Evolutionary conservation across 2,888 invertebrate species (phyloP), one percentile per base, ranked within the genome.

Genomic region (Heliconius ismenius): DNA sequence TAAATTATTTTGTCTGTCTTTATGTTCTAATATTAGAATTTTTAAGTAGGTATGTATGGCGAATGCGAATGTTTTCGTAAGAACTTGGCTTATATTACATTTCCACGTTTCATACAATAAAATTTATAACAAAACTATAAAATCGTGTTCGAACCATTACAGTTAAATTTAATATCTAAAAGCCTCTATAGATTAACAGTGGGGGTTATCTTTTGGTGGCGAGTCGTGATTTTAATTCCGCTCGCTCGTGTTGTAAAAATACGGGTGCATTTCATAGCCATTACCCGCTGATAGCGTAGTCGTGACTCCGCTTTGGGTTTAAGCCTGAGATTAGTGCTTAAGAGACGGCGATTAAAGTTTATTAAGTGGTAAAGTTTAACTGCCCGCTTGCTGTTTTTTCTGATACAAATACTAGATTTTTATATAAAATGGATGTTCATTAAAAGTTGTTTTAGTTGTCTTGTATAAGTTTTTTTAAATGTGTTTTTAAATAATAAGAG

Each of bases 221-320:
- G 67, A 81, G 78, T 82, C 81, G 82, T 82, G 81, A 81, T 82
- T 80, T 82, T 78, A 82, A 87, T 86, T 83, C 83, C 75, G 79
- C 73, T 39, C 75, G 77, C 77, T 77, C 77, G 76, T 80, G 79
- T 79, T 80, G 81, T 82, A 84, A 84, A 86, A 87, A 85, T 84
- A 82, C 77, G 75, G 72, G 78, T 76, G 81, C 78, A 81, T 75
- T 79, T 79, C 79, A 67, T 73, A 81, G 81, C 81, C 80, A 81
- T 83, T 85, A 80, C 73, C 73, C 76, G 64, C 77, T 70, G 79
- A 81, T 83, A 75, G 74, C 77, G 78, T 67, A n/a, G 78, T 86
- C 85, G 85, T 84, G 82, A 80, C 81, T 83, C 76, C 75, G 73
- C 76, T 69, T 73, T 69, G 62, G 24, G 21, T 54, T 64, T 65